These are phyloP conservation scores for Panurus biarmicus DNA, from an alignment of 2,113 vertebrate species.

Conservation along the genomic window DNA sequence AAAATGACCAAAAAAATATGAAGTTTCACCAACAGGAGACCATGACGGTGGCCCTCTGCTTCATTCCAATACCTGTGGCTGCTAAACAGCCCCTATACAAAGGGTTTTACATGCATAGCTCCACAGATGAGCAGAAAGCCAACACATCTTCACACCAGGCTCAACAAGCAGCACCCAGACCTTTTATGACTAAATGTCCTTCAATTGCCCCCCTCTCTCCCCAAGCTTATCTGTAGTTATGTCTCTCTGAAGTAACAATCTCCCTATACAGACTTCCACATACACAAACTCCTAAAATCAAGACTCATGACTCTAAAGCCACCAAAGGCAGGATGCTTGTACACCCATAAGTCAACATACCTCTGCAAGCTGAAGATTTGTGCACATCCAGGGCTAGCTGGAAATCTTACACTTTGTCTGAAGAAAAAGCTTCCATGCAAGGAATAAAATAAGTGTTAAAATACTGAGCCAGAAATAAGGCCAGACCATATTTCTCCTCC, in stretches of 20 bases:
- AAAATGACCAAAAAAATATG: background rate
- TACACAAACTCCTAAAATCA: background rate
- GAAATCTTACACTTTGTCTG: background rate
- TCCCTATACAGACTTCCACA: background rate
- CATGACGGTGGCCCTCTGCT: background rate
- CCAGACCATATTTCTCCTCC: slow-evolving; percentile 9
- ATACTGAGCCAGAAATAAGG: slow-evolving; percentile 35
- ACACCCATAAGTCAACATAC: background rate
- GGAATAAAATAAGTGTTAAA: slow-evolving; percentile 19
- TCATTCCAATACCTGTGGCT: background rate
- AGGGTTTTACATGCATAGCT: background rate
- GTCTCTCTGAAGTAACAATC: background rate
- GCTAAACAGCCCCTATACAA: background rate
- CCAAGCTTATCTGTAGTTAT: background rate
- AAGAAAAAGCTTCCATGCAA: slow-evolving; percentile 2
- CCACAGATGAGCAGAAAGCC: background rate
- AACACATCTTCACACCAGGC: background rate
- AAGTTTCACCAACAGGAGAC: background rate
- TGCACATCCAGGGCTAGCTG: background rate
- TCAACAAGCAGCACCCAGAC: background rate
- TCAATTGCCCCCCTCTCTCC: background rate
- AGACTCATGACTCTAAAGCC: background rate
- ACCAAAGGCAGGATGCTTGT: background rate
- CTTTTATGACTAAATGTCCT: background rate
- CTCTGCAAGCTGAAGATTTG: background rate